Evolutionary conservation across 35 echinoderm and acorn worm genomes (phyloP), one percentile per base, ranked within the genome.

Genomic region (Apostichopus japonicus): DNA sequence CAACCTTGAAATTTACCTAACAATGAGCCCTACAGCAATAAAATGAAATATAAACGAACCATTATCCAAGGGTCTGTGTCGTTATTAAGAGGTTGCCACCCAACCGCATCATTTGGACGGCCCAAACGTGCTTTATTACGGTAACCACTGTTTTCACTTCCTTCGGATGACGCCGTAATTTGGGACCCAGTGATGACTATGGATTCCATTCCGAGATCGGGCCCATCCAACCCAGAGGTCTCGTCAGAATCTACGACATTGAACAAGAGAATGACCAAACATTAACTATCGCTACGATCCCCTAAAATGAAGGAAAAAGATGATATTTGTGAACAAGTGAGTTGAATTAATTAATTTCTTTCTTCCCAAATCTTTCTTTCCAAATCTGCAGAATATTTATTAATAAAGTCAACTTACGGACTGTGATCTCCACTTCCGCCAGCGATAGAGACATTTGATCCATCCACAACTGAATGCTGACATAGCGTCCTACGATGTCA

Each of bases 381-480:
- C 11, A 19, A 67, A 67, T 15, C 63, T 67, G 63, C 11, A 67
- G 63, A 19, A 67, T 79, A 6, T 79, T 14, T 4, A 44, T 44
- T 44, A 44, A 44, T 44, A 83, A 33, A 53, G 16, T 6, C 13
- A 19, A 95, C 94, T 93, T 56, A 96, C 95, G 80, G 11, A 94
- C 90, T 56, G 78, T 57, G 22, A 96, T 76, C 23, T 91, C 95
- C 2, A 96, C 95, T 87, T 96, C 95, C 65, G 92, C 91, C 65
- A 96, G 53, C 1, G 95, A 91, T 1, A 96, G 71, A 5, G 87
- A 52, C 19, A 87, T 87, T 19, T 91, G 75, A 21, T 57, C 33
- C 21, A 90, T 15, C 23, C 87, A 71, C 10, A 79, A 65, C 70
- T 96, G 95, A 24, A 96, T 81, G 54, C 87, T 91, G 44, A 96